Conservation (phyloP, 2,888 invertebrate genomes). For the Andrena camellia region DNA sequence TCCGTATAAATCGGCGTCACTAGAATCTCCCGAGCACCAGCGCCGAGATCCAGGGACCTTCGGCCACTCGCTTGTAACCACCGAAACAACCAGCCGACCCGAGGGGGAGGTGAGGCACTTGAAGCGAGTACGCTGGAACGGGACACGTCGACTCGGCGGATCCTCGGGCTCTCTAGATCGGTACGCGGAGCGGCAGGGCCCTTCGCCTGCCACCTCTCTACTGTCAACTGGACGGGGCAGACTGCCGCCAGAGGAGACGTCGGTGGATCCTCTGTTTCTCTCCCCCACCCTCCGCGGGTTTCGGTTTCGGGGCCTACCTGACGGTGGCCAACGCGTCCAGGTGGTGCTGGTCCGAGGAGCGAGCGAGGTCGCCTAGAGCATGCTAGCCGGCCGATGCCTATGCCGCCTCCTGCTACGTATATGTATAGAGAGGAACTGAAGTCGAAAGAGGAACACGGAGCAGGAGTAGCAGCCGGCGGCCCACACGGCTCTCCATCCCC, state of each 20-base stretch:
- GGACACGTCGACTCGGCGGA: conserved; percentile 8
- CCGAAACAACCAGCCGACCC: too few relatives aligned
- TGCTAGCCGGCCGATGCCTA: conserved; percentile 66
- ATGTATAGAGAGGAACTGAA: conserved; percentile 79
- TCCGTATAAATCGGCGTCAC: conserved; percentile 2
- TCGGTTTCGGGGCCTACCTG: conserved; percentile 33
- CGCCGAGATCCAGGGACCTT: neutral
- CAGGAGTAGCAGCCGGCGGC: conserved; percentile 72
- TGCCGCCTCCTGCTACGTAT: conserved; percentile 73
- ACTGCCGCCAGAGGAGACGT: conserved; percentile 27
- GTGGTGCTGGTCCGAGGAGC: conserved; percentile 47
- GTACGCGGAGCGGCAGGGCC: conserved; percentile 22
- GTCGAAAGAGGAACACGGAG: conserved; percentile 76
- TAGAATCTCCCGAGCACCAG: neutral
- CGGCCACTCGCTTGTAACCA: too few relatives aligned
- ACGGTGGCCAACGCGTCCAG: conserved; percentile 45
- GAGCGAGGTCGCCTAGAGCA: conserved; percentile 55
- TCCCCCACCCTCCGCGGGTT: conserved; percentile 30
- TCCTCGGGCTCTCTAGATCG: conserved; percentile 6
- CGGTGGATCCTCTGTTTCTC: conserved; percentile 32
- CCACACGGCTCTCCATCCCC: conserved; percentile 75
- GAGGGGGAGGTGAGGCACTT: too few relatives aligned
- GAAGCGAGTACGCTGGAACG: neutral
- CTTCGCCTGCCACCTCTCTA: conserved; percentile 38
- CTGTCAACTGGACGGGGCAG: conserved; percentile 46